Conservation (phyloP, 2,797 vertebrate species). For the Sphaeramia orbicularis region DNA sequence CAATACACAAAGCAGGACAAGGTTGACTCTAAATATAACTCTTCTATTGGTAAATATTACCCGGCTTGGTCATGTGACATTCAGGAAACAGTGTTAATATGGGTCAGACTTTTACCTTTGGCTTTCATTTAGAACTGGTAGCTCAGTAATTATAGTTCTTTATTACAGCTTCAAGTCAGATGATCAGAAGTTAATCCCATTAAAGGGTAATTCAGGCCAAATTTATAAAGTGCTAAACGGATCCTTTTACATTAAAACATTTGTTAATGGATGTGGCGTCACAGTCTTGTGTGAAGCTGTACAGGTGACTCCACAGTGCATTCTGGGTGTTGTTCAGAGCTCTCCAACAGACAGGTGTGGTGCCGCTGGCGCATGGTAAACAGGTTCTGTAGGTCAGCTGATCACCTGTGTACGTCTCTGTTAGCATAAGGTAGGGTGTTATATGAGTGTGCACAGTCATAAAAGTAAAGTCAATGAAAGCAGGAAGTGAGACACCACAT, state of each 20-base stretch:
- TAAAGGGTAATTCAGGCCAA: no score
- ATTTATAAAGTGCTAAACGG: no score
- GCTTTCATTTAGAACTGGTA: background rate
- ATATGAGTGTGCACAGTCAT: background rate
- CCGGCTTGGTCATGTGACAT: background rate
- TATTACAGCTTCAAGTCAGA: background rate
- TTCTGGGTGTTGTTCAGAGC: background rate
- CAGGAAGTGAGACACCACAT: background rate
- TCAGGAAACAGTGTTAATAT: background rate
- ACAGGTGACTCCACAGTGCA: background rate
- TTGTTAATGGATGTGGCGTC: background rate
- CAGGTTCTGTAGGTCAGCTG: slow-evolving; percentile 50
- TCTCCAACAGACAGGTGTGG: slow-evolving; percentile 22
- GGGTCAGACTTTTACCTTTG: no score
- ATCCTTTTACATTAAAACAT: background rate
- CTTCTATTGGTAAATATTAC: no score
- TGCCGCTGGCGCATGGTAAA: slow-evolving; percentile 17
- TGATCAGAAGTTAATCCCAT: background rate
- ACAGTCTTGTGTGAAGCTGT: background rate
- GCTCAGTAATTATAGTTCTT: background rate
- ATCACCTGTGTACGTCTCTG: slow-evolving; percentile 4
- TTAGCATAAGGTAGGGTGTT: background rate
- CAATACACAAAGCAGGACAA: background rate
- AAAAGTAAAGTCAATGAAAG: background rate
- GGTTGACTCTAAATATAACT: no score